These are phyloP conservation scores for Ferrisia virgata DNA, from an alignment of 2,888 invertebrate species.

Conservation along the genomic window DNA sequence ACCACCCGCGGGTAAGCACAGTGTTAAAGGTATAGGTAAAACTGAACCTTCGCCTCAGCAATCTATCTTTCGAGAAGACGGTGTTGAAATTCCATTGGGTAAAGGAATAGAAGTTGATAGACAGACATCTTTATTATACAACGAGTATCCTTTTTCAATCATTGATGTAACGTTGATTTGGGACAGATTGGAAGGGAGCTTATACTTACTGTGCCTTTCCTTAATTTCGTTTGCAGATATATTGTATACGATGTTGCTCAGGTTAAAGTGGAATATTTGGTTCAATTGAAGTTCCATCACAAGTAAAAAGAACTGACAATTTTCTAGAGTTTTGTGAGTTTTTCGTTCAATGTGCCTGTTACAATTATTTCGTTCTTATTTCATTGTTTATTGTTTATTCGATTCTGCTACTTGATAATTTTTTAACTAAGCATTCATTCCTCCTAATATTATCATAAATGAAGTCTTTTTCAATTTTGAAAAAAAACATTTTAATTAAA, in stretches of 20 bases:
- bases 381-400: neutral
- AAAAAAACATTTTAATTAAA: no score
- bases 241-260: slow-evolving; percentile 96
- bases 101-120: slow-evolving; percentile 56
- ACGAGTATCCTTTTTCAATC: slow-evolving; percentile 76
- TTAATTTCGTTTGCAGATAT: slow-evolving; percentile 57
- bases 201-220: slow-evolving; percentile 49
- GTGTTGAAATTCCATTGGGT: slow-evolving; percentile 76
- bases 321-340: neutral
- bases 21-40: slow-evolving; percentile 80
- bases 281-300: slow-evolving; percentile 83
- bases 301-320: slow-evolving; percentile 53
- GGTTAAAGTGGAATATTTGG: slow-evolving; percentile 83
- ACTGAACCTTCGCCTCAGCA: slow-evolving; percentile 77
- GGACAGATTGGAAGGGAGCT: neutral
- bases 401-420: neutral
- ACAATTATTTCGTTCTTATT: neutral
- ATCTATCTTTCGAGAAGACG: slow-evolving; percentile 61
- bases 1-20: slow-evolving; percentile 79
- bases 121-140: slow-evolving; percentile 69
- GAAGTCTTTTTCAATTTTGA: no score
- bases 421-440: neutral
- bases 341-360: neutral
- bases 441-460: neutral
- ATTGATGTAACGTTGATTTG: neutral